Conservation (phyloP, 1,140 invertebrate species). For the Sarcophaga peregrina region DNA sequence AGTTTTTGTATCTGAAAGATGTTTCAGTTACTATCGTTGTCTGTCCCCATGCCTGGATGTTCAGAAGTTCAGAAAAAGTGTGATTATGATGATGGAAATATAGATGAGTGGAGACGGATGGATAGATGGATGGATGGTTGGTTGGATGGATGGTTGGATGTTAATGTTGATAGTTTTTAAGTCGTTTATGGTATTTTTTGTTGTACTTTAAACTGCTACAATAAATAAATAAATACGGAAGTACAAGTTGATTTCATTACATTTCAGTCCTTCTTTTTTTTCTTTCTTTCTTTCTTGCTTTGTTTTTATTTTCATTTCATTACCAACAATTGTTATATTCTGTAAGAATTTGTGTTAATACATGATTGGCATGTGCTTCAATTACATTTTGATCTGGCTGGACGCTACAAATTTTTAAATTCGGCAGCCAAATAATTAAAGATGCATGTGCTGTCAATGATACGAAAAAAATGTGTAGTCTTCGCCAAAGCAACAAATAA, state of each 20-base stretch:
- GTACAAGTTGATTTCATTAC: background rate
- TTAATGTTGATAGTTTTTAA: background rate
- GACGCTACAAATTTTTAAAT: conserved; percentile 1
- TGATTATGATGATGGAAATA: conserved; percentile 1
- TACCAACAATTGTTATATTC: background rate
- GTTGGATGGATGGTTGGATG: no score
- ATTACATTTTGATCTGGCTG: conserved; percentile 1
- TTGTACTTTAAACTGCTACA: background rate
- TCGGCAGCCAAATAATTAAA: background rate
- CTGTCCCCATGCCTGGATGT: background rate
- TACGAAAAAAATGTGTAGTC: background rate
- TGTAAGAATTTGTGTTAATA: conserved; percentile 30
- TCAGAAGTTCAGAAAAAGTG: background rate
- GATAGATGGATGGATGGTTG: no score
- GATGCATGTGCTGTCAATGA: background rate
- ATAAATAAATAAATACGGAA: conserved; percentile 4
- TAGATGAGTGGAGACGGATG: no score
- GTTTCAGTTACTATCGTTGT: background rate
- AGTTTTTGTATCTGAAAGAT: conserved; percentile 11
- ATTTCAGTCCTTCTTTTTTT: background rate
- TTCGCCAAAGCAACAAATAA: background rate
- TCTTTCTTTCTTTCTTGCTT: background rate
- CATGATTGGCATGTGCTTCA: conserved; percentile 30
- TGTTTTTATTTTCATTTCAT: no score
- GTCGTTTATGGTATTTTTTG: conserved; percentile 14